These are phyloP conservation scores for Camarhynchus parvulus DNA, from an alignment of 2,113 vertebrate genomes.

Conservation along the genomic window DNA sequence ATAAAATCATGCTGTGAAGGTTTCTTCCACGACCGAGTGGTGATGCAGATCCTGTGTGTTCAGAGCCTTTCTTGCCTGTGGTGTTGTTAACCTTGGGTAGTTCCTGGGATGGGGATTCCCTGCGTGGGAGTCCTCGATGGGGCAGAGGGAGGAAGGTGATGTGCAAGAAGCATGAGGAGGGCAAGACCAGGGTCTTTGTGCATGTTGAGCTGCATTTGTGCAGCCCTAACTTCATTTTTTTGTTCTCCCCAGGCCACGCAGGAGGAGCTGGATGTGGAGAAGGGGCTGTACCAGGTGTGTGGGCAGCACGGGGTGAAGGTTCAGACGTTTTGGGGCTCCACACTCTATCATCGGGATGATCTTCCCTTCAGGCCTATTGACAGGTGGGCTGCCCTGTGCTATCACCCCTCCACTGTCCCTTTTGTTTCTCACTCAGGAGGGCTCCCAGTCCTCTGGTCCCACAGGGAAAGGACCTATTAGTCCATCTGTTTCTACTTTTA, in stretches of 20 bases:
- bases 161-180: neutral
- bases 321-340: constrained; percentile 82
- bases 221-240: neutral
- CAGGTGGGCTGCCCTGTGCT: constrained; percentile 50
- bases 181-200: neutral
- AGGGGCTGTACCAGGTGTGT: constrained; percentile 74
- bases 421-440: neutral
- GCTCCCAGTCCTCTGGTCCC: neutral
- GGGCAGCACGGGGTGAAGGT: constrained; percentile 74
- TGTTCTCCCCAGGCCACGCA: constrained; percentile 69
- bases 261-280: constrained; percentile 82
- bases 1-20: neutral
- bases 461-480: neutral
- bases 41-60: neutral
- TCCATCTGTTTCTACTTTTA: neutral
- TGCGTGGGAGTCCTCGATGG: neutral
- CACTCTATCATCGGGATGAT: constrained; percentile 81
- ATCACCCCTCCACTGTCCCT: accelerated
- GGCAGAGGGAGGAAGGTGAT: neutral
- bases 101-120: neutral
- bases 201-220: accelerated
- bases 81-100: neutral
- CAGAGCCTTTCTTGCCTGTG: neutral
- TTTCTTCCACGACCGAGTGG: neutral
- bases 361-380: constrained; percentile 78